Evolutionary conservation across 2,113 vertebrate genomes (phyloP).

Genomic region (Myxocyprinus asiaticus): DNA sequence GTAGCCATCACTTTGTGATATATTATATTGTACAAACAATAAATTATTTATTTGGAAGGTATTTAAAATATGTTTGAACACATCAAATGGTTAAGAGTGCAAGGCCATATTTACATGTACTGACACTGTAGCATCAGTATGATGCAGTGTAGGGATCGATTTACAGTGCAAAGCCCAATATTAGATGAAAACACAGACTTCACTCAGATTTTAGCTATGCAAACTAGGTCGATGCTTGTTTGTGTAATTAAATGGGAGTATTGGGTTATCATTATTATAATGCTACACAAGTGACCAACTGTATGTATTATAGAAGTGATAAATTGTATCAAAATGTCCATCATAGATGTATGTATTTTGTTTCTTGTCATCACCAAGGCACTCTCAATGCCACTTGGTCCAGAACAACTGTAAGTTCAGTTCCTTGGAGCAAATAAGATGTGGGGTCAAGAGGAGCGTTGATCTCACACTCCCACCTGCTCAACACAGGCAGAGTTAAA

Average conservation of each 20-base stretch:
- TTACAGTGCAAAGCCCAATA: background rate
- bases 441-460: slow-evolving; percentile 58
- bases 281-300: too few relatives aligned
- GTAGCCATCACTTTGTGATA: too few relatives aligned
- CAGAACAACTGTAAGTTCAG: slow-evolving; percentile 57
- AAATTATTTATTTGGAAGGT: too few relatives aligned
- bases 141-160: background rate
- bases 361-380: slow-evolving; percentile 37
- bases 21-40: too few relatives aligned
- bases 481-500: slow-evolving; percentile 54
- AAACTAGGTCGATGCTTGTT: background rate
- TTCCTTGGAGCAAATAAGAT: slow-evolving; percentile 57
- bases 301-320: too few relatives aligned
- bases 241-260: background rate
- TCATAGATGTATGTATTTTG: background rate
- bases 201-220: background rate
- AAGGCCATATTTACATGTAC: background rate
- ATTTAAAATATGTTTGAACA: background rate
- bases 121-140: background rate
- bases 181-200: background rate
- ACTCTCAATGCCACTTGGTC: slow-evolving; percentile 56
- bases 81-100: background rate
- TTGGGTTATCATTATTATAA: background rate
- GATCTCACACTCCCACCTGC: slow-evolving; percentile 59
- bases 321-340: background rate